Evolutionary conservation across 1,140 invertebrate species (phyloP).

Genomic region (Neotoxoptera formosana): DNA sequence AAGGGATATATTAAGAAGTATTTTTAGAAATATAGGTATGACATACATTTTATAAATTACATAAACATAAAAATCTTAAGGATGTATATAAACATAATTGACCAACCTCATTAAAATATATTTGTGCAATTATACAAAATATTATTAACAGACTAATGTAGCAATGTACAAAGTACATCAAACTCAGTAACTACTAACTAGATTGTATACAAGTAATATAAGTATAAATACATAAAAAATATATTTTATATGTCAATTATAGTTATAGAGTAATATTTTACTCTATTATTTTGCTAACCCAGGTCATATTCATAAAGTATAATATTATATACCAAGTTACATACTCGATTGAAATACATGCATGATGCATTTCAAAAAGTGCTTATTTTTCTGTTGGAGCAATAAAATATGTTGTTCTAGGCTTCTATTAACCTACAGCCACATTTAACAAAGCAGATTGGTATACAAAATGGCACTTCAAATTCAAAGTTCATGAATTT

Average conservation of each 20-base stretch:
- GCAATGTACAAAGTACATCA: not conserved
- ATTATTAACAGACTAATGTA: not conserved
- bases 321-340: not conserved
- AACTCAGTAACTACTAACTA: not conserved
- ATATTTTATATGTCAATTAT: not conserved
- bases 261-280: not conserved
- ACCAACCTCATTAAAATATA: not conserved
- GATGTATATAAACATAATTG: not conserved
- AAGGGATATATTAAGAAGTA: not conserved
- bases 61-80: not conserved
- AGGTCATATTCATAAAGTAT: not conserved
- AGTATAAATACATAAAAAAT: not conserved
- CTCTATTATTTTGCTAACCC: not conserved
- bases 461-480: not conserved
- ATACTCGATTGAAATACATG: not conserved
- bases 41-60: not conserved
- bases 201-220: not conserved
- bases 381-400: not conserved
- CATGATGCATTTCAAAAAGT: not conserved
- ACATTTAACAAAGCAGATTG: not conserved
- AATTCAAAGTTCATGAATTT: not conserved
- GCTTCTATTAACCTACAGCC: not conserved
- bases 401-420: not conserved
- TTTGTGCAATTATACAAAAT: not conserved
- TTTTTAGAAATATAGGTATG: not conserved